These are phyloP conservation scores for Octomys mimax DNA, from an alignment of 2,797 vertebrate genomes.

Conservation along the genomic window DNA sequence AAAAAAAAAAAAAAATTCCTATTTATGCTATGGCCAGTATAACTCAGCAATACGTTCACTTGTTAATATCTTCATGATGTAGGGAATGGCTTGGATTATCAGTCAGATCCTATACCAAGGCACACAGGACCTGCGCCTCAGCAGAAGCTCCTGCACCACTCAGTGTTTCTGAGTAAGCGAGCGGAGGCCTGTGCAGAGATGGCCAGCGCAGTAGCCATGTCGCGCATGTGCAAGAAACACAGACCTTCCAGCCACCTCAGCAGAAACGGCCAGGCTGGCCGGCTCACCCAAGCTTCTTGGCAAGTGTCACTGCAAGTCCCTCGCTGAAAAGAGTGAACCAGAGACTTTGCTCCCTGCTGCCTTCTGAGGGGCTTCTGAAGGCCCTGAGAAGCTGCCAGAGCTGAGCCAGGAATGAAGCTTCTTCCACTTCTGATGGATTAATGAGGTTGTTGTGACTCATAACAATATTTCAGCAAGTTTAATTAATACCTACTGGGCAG, in stretches of 20 bases:
- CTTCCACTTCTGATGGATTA: slow-evolving; percentile 44
- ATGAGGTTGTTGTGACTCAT: slow-evolving; percentile 34
- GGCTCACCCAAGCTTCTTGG: neutral
- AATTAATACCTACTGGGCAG: slow-evolving; percentile 18
- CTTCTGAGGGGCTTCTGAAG: neutral
- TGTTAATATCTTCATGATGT: neutral
- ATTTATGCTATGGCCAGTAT: neutral
- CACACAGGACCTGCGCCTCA: neutral
- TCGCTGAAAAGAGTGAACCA: neutral
- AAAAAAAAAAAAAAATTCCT: slow-evolving; percentile 28
- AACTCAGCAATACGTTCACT: slow-evolving; percentile 43
- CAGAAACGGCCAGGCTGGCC: neutral
- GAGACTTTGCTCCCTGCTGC: neutral
- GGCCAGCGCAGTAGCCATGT: neutral
- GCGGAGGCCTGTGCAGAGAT: neutral
- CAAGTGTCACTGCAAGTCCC: neutral
- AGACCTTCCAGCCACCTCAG: neutral
- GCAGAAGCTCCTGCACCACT: neutral
- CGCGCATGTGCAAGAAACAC: neutral
- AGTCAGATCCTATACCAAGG: neutral
- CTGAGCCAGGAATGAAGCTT: neutral
- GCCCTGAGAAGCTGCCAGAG: neutral
- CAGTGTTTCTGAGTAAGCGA: neutral
- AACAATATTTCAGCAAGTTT: slow-evolving; percentile 29
- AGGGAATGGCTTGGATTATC: neutral